Conservation (phyloP, 2,113 vertebrate genomes). For the Thinocorus orbignyianus region DNA sequence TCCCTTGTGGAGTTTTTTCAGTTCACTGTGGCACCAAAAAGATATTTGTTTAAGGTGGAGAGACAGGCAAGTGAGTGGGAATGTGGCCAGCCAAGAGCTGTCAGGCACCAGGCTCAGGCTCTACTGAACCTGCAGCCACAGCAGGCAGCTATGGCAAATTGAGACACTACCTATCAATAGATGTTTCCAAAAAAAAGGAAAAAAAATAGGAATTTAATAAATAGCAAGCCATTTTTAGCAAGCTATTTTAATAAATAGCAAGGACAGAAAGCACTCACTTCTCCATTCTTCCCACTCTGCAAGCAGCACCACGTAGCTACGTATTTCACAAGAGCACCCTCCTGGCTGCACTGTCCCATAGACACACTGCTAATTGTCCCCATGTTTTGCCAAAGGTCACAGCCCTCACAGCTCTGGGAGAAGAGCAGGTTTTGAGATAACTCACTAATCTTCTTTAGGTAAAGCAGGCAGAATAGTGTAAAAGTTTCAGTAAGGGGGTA, state of each 20-base stretch:
- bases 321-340: background rate
- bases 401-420: background rate
- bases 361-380: background rate
- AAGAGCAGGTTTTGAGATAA: constrained; percentile 14
- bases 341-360: background rate
- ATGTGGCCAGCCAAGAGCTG: background rate
- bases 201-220: background rate
- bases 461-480: background rate
- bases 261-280: background rate
- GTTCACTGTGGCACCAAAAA: background rate
- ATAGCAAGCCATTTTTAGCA: no score
- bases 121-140: background rate
- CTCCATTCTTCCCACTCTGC: background rate
- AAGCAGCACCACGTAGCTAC: background rate
- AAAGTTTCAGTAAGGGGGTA: background rate
- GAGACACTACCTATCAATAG: background rate
- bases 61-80: background rate
- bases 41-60: background rate
- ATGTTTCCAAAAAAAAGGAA: background rate
- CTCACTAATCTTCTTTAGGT: background rate
- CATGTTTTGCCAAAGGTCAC: constrained; percentile 8
- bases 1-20: background rate
- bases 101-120: background rate
- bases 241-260: no score
- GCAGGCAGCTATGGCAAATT: background rate